A percentile compares a stretch with the other conserved stretches of the same genome.
These are phyloP conservation scores for Zaprionus nigranus DNA, from an alignment of 1,140 invertebrate species.

Conservation along the genomic window DNA sequence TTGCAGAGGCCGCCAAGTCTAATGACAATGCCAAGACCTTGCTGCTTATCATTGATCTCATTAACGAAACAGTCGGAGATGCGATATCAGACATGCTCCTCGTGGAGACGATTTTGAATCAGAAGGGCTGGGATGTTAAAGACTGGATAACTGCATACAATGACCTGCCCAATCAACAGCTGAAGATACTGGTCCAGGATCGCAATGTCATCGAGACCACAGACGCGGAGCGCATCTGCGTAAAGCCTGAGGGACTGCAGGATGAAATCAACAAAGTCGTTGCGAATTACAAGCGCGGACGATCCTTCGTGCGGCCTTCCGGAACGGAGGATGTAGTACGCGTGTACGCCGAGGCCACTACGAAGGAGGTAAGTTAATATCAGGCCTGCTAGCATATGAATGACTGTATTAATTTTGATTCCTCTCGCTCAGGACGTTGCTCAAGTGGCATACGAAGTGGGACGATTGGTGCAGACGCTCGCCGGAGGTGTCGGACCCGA, in stretches of 20 bases:
- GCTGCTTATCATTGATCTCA: conserved; percentile 90
- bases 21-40: conserved; percentile 87
- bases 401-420: not conserved
- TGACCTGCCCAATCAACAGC: conserved; percentile 94
- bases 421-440: conserved; percentile 87
- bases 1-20: conserved; percentile 70
- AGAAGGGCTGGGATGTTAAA: conserved; percentile 90
- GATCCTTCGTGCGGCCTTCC: conserved; percentile 97
- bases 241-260: conserved; percentile 93
- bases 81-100: conserved; percentile 97
- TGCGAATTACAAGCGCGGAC: conserved; percentile 88
- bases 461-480: conserved; percentile 89
- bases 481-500: conserved; percentile 90
- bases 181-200: conserved; percentile 96
- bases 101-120: conserved; percentile 95
- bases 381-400: not conserved
- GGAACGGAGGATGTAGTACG: conserved; percentile 99
- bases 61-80: conserved; percentile 98
- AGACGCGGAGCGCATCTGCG: conserved; percentile 93
- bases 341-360: conserved; percentile 97
- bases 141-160: conserved; percentile 90
- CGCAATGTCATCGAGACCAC: conserved; percentile 92
- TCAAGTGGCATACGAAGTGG: conserved; percentile 90
- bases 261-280: conserved; percentile 91
- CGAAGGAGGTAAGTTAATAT: conserved; percentile 85